Conservation (phyloP, 2,113 vertebrate species). For the Dipodomys merriami region DNA sequence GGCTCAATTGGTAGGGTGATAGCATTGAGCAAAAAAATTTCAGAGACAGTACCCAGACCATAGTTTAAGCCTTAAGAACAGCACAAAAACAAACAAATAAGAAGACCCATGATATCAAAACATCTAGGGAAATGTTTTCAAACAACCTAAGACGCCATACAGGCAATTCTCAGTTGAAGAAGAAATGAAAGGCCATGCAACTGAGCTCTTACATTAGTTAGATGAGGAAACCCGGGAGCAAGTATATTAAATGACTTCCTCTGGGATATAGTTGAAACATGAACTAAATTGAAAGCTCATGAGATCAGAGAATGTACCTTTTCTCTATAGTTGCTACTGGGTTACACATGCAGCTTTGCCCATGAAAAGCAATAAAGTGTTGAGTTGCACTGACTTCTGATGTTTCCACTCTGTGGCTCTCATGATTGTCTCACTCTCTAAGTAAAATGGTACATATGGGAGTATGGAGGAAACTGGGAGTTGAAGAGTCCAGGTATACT, state of each 20-base stretch:
- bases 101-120: background rate
- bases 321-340: background rate
- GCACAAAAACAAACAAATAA: too few relatives aligned
- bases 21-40: too few relatives aligned
- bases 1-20: too few relatives aligned
- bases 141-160: background rate
- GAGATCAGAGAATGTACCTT: background rate
- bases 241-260: background rate
- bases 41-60: too few relatives aligned
- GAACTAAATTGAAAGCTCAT: background rate
- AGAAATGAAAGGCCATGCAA: background rate
- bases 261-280: background rate
- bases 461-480: background rate
- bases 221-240: background rate
- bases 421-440: background rate
- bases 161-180: background rate
- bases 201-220: background rate
- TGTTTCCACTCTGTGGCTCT: background rate
- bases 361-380: background rate
- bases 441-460: background rate
- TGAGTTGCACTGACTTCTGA: background rate
- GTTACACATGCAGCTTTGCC: background rate
- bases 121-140: background rate
- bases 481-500: background rate
- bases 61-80: too few relatives aligned